phyloP scores from a whole-genome alignment of 2,113 vertebrate genomes.

The Carollia perspicillata region DNA sequence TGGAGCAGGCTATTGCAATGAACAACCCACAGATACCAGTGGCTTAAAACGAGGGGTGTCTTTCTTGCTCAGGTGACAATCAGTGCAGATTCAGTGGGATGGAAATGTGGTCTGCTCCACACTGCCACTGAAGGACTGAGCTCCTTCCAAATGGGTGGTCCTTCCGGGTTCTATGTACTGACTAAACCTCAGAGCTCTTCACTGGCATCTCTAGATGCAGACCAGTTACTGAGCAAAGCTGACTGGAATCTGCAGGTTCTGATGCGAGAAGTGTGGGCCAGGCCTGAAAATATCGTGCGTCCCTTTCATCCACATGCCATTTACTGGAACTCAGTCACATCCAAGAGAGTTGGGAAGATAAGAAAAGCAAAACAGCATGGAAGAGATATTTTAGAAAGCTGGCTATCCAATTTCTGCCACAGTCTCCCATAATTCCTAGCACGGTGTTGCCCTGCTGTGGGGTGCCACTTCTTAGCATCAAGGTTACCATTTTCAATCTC shows the following conservation, averaged over 20 bases:
- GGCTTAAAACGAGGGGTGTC: background rate
- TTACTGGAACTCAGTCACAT: background rate
- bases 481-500: background rate
- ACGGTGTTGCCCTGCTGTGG: rapidly evolving
- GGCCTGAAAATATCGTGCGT: background rate
- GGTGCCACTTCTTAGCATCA: background rate
- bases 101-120: background rate
- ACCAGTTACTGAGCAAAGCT: background rate
- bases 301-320: background rate
- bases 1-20: background rate
- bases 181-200: background rate
- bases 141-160: background rate
- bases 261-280: background rate
- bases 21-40: background rate
- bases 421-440: background rate
- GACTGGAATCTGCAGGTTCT: background rate
- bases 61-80: background rate
- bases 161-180: background rate
- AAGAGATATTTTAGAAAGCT: background rate
- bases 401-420: background rate
- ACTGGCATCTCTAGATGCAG: background rate
- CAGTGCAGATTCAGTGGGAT: background rate
- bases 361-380: background rate
- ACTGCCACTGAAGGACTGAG: background rate
- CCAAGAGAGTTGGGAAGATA: background rate